Evolutionary conservation across 2,797 vertebrate genomes (phyloP), one percentile per base, ranked within the genome.

Genomic region (Heterohyrax brucei): DNA sequence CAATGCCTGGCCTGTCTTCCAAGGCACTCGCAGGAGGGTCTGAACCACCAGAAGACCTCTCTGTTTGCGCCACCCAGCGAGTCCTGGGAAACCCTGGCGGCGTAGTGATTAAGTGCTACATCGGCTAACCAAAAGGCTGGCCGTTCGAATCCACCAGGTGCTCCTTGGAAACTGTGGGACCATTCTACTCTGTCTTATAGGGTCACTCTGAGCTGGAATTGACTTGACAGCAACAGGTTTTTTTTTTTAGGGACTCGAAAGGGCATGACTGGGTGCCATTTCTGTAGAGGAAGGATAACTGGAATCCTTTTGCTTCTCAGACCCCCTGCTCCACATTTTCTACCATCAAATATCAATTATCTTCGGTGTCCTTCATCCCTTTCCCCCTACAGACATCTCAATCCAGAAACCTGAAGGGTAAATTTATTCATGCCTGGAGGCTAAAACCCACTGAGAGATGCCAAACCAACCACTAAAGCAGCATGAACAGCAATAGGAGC

Each of bases 351-450:
- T 61, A 68, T 26, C 83, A 87, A 44, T 89, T 85, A 91, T 26
- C 61, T 28, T 93, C 73, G 9, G 33, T 44, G 22, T 59, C 56
- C 64, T 92, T 90, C 50, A 44, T 30, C 48, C 33, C 3, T 75
- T 76, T 12, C 18, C 80, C 80, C 73, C 21, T 44, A n/a, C 46
- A 33, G 72, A 21, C 4, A 3, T 80, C 46, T 80, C 76, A 73
- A 48, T 72, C 68, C 26, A 92, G 82, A 96, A 92, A 77, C 24
- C 64, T 70, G 8, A 73, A 78, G 26, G 72, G 66, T 61, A 89
- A 82, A 83, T 7, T n/a, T 75, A 56, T 68, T 61, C 33, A 68
- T 77, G 53, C 39, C 78, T 72, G 33, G 82, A 73, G 61, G 62
- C 77, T 93, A 26, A 94, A 84, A n/a, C 12, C 46, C 39, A 84